Conservation (phyloP, 64 coral and sea anemone genomes). For the Acropora tenuis region DNA sequence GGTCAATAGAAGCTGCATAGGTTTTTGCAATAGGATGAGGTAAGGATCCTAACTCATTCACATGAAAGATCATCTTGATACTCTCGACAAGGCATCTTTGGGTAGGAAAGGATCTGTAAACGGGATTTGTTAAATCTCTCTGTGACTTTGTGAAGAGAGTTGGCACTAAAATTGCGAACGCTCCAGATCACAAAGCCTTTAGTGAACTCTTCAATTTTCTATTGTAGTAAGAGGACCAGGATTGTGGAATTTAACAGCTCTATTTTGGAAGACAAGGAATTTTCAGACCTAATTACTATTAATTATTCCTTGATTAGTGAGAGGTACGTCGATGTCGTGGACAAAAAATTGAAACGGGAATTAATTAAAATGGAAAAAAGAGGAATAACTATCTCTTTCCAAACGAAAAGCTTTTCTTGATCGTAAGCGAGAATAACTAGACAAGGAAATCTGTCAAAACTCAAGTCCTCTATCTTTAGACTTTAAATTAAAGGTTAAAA, state of each 20-base stretch:
- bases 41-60: no score
- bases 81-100: no score
- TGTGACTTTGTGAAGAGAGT: not conserved
- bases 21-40: no score
- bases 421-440: not conserved
- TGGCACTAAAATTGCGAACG: not conserved
- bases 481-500: not conserved
- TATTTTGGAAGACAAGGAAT: not conserved
- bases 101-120: no score
- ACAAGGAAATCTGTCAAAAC: not conserved
- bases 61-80: no score
- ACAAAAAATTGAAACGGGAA: not conserved
- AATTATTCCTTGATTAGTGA: not conserved
- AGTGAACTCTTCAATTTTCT: not conserved
- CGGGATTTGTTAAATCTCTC: not conserved
- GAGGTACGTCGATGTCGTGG: not conserved
- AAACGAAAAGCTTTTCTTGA: not conserved
- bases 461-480: not conserved
- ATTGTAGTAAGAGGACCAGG: not conserved
- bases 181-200: constrained; percentile 18
- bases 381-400: not conserved
- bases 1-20: no score
- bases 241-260: constrained; percentile 5
- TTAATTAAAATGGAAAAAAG: constrained; percentile 8
- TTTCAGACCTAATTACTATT: not conserved